phyloP scores from a whole-genome alignment of 2,113 vertebrate species.

The Etheostoma spectabile region DNA sequence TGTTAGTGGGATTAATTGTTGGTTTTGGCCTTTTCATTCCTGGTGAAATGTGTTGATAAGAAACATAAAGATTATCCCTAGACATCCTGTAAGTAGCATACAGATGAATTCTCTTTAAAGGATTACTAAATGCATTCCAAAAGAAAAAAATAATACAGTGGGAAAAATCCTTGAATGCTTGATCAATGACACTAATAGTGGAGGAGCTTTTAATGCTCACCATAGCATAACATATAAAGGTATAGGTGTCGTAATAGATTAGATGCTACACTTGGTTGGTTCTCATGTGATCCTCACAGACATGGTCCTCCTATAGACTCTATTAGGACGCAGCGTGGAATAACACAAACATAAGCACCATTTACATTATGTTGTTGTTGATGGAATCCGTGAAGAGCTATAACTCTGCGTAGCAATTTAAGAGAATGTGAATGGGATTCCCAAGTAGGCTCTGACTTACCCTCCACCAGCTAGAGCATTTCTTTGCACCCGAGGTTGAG shows the following conservation, averaged over 20 bases:
- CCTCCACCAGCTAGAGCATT: constrained; percentile 25
- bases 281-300: neutral
- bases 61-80: neutral
- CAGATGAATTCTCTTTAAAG: neutral
- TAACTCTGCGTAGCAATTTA: constrained; percentile 35
- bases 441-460: constrained; percentile 22
- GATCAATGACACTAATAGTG: neutral
- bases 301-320: constrained; percentile 20
- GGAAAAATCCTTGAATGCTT: neutral
- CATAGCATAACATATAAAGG: neutral
- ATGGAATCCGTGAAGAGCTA: constrained; percentile 43
- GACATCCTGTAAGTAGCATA: neutral
- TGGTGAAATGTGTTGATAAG: neutral
- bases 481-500: constrained; percentile 53
- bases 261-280: neutral
- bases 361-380: constrained; percentile 30
- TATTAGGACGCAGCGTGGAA: constrained; percentile 12
- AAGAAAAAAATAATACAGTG: neutral
- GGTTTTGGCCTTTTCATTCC: neutral
- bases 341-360: constrained; percentile 11
- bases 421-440: constrained; percentile 40
- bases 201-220: neutral
- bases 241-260: neutral
- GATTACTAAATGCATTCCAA: neutral
- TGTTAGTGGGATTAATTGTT: neutral